Evolutionary conservation across 2,113 vertebrate genomes (phyloP).

Genomic region (Typhlomys cinereus): DNA sequence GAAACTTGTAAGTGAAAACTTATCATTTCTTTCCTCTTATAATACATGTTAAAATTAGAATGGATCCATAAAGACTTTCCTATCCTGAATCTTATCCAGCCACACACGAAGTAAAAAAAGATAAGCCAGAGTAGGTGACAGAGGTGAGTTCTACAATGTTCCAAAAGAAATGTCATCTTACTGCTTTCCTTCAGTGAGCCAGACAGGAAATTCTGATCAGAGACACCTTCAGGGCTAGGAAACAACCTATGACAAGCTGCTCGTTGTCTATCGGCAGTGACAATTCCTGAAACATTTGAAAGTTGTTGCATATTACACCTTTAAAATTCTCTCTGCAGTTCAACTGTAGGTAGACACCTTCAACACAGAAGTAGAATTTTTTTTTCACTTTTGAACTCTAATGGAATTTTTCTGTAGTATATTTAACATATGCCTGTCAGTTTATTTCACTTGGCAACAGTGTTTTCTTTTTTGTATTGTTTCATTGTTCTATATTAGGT

Average conservation of each 20-base stretch:
- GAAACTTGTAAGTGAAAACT: background rate
- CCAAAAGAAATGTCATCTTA: background rate
- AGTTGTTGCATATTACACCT: background rate
- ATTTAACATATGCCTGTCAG: background rate
- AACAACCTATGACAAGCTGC: background rate
- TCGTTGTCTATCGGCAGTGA: background rate
- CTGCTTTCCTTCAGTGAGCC: background rate
- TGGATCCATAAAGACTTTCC: background rate
- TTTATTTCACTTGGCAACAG: conserved; percentile 7
- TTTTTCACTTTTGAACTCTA: background rate
- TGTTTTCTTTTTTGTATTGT: background rate
- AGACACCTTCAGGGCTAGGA: background rate
- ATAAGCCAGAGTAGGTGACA: background rate
- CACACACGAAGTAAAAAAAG: background rate
- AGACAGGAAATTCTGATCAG: conserved; percentile 12
- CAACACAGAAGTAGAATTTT: background rate
- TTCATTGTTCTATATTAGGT: background rate
- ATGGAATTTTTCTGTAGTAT: background rate
- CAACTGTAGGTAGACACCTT: background rate
- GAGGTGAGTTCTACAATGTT: background rate
- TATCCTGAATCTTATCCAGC: background rate
- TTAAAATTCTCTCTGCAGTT: background rate
- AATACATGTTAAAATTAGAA: background rate
- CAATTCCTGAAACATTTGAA: background rate
- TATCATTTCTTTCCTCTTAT: background rate